These are phyloP conservation scores for Trachemys scripta DNA, from an alignment of 2,113 vertebrate genomes.

Conservation along the genomic window DNA sequence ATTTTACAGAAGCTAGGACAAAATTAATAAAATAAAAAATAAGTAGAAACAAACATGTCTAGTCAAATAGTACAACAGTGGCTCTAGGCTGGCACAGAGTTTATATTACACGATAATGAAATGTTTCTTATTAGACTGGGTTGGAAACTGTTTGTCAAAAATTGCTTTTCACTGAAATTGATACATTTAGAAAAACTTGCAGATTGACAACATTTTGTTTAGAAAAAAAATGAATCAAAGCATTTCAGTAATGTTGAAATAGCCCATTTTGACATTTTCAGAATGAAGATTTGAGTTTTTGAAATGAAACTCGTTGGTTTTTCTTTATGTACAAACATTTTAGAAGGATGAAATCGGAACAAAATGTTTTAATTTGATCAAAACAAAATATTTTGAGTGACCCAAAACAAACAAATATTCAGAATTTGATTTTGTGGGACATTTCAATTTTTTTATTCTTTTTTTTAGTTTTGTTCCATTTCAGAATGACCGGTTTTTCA, in stretches of 20 bases:
- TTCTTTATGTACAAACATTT: background rate
- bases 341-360: background rate
- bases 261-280: background rate
- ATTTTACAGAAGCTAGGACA: background rate
- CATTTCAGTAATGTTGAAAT: background rate
- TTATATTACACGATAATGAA: conserved; percentile 34
- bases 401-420: background rate
- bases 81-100: conserved; percentile 33
- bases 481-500: background rate
- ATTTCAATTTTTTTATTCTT: background rate
- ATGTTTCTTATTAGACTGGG: background rate
- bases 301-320: background rate
- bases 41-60: background rate
- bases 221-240: background rate
- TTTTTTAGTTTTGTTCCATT: background rate
- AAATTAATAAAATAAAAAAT: fast-evolving
- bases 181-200: background rate
- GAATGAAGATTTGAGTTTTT: background rate
- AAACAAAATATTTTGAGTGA: background rate
- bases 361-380: background rate
- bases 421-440: background rate
- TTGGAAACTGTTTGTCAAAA: too few species aligned
- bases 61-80: background rate
- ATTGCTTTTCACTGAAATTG: background rate
- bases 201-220: background rate